Evolutionary conservation across 2,113 vertebrate species (phyloP).

Genomic region (Pristiophorus japonicus): DNA sequence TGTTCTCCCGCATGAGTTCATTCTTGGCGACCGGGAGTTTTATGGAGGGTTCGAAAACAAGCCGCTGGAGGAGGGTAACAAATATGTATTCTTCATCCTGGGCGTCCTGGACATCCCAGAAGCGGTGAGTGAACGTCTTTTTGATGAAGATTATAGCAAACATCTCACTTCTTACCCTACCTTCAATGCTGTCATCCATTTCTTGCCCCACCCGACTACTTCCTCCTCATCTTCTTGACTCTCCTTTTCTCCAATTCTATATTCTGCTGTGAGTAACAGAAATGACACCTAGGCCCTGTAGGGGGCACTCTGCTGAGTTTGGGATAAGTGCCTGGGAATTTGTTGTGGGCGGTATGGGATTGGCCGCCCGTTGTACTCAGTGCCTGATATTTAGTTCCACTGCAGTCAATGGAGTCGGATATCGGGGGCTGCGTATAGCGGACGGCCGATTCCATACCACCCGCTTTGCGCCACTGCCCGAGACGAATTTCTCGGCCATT

Average conservation of each 20-base stretch:
- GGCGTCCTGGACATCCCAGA: conserved; percentile 74
- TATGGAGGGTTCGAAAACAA: conserved; percentile 84
- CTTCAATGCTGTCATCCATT: background rate
- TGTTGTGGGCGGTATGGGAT: no score
- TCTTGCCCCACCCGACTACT: background rate
- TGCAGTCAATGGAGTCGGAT: no score
- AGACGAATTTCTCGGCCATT: no score
- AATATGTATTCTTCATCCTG: conserved; percentile 84
- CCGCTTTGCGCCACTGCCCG: no score
- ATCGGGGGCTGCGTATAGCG: no score
- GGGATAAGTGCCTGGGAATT: background rate
- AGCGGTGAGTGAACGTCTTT: conserved; percentile 60
- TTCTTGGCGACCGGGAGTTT: conserved; percentile 76
- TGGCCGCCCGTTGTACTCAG: no score
- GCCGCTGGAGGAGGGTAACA: conserved; percentile 77
- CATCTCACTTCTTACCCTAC: background rate
- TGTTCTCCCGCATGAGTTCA: conserved; percentile 72
- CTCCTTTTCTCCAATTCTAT: background rate
- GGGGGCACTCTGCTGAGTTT: background rate
- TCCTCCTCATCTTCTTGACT: background rate
- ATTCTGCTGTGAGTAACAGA: background rate
- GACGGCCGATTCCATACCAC: no score
- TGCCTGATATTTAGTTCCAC: no score
- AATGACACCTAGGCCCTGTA: background rate
- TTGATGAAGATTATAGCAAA: background rate